A percentile compares a stretch with the other conserved stretches of the same genome.
Conservation (phyloP, 2,888 invertebrate species). For the Philaethria dido region DNA sequence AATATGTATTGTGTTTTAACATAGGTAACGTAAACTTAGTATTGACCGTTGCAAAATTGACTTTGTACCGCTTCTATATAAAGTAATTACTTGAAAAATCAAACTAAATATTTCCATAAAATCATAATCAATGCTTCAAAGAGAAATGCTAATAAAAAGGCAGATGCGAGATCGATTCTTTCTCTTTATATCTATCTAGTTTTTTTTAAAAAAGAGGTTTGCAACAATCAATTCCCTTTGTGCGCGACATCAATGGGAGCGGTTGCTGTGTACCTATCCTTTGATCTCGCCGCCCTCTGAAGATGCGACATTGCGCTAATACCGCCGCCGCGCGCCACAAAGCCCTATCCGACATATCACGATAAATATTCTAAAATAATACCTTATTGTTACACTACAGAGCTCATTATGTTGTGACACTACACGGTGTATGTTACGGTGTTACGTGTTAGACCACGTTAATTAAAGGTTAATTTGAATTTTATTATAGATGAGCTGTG, state of each 20-base stretch:
- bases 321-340: conserved; percentile 64
- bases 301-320: conserved; percentile 82
- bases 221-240: conserved; percentile 84
- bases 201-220: conserved; percentile 75
- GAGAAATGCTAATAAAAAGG: conserved; percentile 52
- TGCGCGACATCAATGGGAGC: conserved; percentile 82
- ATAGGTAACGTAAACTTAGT: not conserved
- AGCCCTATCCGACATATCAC: conserved; percentile 58
- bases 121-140: conserved; percentile 26
- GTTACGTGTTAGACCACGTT: not conserved
- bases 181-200: conserved; percentile 53
- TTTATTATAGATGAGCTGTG: not conserved
- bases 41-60: not conserved
- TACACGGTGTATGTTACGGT: conserved; percentile 12
- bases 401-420: conserved; percentile 23
- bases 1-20: conserved; percentile 3
- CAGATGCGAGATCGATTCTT: conserved; percentile 73
- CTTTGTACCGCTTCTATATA: not conserved
- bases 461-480: conserved; percentile 18
- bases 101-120: conserved; percentile 9
- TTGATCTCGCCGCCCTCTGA: conserved; percentile 83
- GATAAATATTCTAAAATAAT: conserved; percentile 40
- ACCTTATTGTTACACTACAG: conserved; percentile 26
- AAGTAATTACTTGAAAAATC: not conserved
- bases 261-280: conserved; percentile 82